Evolutionary conservation across 1,140 invertebrate species (phyloP).

Genomic region (Pseudomyrmex flavicornis): DNA sequence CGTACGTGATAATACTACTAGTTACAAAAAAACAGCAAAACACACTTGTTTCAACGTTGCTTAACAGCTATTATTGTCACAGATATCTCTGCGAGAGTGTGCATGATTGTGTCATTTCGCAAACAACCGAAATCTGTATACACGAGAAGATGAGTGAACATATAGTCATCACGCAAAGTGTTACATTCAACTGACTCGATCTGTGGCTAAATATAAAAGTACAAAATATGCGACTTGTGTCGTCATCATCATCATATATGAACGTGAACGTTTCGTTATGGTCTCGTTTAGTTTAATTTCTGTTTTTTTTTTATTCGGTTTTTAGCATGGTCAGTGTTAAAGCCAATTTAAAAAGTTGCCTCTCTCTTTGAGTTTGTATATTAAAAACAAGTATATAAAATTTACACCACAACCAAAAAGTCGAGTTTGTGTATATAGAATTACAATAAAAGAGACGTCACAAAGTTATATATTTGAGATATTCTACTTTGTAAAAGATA

Average conservation of each 20-base stretch:
- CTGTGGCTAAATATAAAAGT: constrained; percentile 76
- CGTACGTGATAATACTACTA: neutral
- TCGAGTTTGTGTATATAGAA: constrained; percentile 9
- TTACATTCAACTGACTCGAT: constrained; percentile 32
- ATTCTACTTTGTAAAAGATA: neutral
- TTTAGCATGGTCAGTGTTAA: constrained; percentile 47
- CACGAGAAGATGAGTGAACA: constrained; percentile 24
- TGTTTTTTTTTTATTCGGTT: constrained; percentile 22
- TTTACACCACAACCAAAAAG: neutral
- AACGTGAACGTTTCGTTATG: constrained; percentile 29
- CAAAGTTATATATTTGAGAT: constrained; percentile 9
- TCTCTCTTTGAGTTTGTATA: constrained; percentile 15
- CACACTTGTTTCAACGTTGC: constrained; percentile 20
- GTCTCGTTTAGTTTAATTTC: constrained; percentile 43
- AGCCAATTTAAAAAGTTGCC: constrained; percentile 32
- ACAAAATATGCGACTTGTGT: constrained; percentile 73
- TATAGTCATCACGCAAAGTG: constrained; percentile 46
- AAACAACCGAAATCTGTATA: constrained; percentile 51
- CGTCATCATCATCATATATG: constrained; percentile 27
- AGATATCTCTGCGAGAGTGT: constrained; percentile 43
- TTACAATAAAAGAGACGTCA: constrained; percentile 6
- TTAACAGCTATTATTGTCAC: constrained; percentile 73
- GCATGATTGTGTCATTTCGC: constrained; percentile 36
- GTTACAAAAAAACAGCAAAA: constrained; percentile 23
- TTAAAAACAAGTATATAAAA: constrained; percentile 27